These are phyloP conservation scores for Calliphora vicina DNA, from an alignment of 1,140 invertebrate species.

Conservation along the genomic window DNA sequence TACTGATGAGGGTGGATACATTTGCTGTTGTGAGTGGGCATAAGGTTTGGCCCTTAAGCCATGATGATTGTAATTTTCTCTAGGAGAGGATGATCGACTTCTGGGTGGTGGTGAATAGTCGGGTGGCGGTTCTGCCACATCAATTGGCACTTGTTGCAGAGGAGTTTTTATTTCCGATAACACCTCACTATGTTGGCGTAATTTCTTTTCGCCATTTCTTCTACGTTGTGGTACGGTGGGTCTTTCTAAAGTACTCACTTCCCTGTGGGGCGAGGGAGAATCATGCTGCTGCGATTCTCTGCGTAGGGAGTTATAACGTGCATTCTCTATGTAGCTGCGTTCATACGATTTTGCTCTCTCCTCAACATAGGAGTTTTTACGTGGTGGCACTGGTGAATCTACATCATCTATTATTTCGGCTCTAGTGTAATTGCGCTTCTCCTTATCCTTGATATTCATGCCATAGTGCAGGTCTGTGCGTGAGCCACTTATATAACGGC, in stretches of 20 bases:
- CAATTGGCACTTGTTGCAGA: conserved; percentile 36
- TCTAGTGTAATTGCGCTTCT: conserved; percentile 30
- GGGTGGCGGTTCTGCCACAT: conserved; percentile 68
- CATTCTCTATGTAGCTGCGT: conserved; percentile 15
- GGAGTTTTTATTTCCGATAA: conserved; percentile 28
- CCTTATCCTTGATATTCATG: conserved; percentile 31
- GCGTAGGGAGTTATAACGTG: not conserved
- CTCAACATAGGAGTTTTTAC: conserved; percentile 17
- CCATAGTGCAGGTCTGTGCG: conserved; percentile 41
- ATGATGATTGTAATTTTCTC: conserved; percentile 49
- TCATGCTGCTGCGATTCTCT: not conserved
- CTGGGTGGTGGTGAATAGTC: conserved; percentile 74
- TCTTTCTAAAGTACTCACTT: conserved; percentile 43
- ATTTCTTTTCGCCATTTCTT: conserved; percentile 63
- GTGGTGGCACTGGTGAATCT: not conserved
- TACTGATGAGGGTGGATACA: conserved; percentile 13
- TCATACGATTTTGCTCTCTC: conserved; percentile 37
- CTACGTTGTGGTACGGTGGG: conserved; percentile 71
- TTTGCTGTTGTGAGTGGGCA: conserved; percentile 57
- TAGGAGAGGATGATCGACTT: conserved; percentile 64
- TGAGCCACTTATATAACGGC: conserved; percentile 42
- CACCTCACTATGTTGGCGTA: conserved; percentile 46
- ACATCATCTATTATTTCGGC: conserved; percentile 11
- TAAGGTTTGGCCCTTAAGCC: conserved; percentile 39
- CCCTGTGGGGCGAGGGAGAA: conserved; percentile 9